These are phyloP conservation scores for Trichonephila clavata DNA, from an alignment of 1,140 invertebrate genomes.

Conservation along the genomic window DNA sequence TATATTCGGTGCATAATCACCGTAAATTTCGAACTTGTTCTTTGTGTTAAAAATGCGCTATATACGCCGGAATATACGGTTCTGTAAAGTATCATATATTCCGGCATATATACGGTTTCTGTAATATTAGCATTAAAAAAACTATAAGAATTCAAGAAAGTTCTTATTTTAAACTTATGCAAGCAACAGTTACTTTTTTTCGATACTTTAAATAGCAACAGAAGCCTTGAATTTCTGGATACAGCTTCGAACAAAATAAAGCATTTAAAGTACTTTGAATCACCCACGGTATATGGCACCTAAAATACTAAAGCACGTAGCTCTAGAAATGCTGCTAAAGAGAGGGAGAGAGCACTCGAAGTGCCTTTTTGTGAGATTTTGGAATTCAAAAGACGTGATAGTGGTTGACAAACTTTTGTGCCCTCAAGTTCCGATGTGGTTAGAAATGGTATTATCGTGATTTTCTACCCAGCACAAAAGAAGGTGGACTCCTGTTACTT, in stretches of 20 bases:
- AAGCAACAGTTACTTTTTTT: background rate
- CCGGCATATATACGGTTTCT: no score
- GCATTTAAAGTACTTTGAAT: conserved; percentile 42
- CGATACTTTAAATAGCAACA: background rate
- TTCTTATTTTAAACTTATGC: background rate
- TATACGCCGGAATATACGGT: no score
- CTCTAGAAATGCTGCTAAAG: background rate
- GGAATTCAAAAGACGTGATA: no score
- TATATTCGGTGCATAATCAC: no score
- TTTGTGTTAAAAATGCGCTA: no score
- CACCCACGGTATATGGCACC: background rate
- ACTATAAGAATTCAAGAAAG: no score
- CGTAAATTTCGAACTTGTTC: no score
- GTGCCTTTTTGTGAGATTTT: no score
- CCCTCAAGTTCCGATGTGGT: background rate
- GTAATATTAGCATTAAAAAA: no score
- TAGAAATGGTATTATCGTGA: conserved; percentile 13
- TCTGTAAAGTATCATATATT: no score
- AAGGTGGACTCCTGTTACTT: conserved; percentile 52
- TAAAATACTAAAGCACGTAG: background rate
- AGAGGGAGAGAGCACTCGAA: background rate
- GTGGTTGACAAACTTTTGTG: no score
- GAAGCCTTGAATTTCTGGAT: conserved; percentile 31
- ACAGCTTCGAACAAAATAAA: conserved; percentile 33
- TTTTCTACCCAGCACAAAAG: conserved; percentile 59